A percentile compares a stretch with the other conserved stretches of the same genome.
phyloP scores from a whole-genome alignment of 2,113 vertebrate species.

The Vombatus ursinus region DNA sequence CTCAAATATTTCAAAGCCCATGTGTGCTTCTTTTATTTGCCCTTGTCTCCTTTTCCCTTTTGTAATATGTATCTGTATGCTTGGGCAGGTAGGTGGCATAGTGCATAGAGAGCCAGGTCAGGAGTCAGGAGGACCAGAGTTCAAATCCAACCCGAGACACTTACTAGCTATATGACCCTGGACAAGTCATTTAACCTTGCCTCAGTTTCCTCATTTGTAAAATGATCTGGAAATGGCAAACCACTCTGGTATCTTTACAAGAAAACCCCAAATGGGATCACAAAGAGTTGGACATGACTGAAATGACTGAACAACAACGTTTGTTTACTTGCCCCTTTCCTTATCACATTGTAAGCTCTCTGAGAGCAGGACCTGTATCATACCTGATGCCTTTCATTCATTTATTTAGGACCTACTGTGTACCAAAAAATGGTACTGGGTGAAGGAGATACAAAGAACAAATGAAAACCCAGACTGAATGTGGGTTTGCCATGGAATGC shows the following conservation, averaged over 20 bases:
- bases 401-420: neutral
- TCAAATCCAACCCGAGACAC: neutral
- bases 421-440: neutral
- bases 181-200: neutral
- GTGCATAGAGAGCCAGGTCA: neutral
- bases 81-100: neutral
- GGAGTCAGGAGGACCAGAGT: neutral
- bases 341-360: neutral
- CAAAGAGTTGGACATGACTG: neutral
- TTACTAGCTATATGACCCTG: neutral
- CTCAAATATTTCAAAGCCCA: neutral
- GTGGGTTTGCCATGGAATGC: neutral
- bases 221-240: neutral
- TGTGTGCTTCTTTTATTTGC: neutral
- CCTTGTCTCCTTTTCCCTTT: neutral
- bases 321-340: neutral
- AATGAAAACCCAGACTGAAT: neutral
- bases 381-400: neutral
- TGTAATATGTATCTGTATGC: neutral
- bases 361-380: neutral
- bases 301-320: neutral
- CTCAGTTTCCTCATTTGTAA: neutral
- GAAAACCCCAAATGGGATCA: neutral
- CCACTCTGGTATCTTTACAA: neutral
- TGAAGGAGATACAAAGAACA: neutral